phyloP scores from a whole-genome alignment of 2,797 vertebrate species.

The Myioborus miniatus region DNA sequence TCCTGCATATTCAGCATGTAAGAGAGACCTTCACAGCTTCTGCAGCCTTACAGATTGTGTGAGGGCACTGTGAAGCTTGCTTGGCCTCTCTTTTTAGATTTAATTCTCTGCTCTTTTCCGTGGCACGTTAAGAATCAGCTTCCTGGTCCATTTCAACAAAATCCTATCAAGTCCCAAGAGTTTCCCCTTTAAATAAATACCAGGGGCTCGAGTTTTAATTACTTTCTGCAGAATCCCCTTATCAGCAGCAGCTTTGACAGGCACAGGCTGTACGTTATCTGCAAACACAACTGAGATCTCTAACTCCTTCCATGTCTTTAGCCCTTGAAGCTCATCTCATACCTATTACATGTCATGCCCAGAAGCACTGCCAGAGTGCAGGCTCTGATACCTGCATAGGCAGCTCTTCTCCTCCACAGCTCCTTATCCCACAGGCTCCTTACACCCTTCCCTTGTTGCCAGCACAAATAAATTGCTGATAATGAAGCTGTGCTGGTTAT shows the following conservation, averaged over 20 bases:
- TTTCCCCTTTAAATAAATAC: slow-evolving; percentile 44
- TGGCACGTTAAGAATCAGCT: neutral
- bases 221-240: slow-evolving; percentile 63
- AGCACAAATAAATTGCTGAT: neutral
- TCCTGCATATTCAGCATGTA: neutral
- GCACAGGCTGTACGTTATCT: neutral
- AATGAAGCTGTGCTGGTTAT: neutral
- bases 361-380: neutral
- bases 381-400: neutral
- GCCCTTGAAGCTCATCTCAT: slow-evolving; percentile 35
- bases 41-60: neutral
- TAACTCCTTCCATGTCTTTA: slow-evolving; percentile 3
- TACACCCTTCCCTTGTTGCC: neutral
- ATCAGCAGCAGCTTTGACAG: slow-evolving; percentile 56
- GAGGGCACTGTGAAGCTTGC: neutral
- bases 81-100: neutral
- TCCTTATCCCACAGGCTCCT: neutral
- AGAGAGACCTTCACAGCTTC: slow-evolving; percentile 13
- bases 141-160: slow-evolving; percentile 56
- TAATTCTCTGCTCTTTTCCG: neutral
- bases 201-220: slow-evolving; percentile 56
- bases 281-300: slow-evolving; percentile 50
- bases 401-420: neutral
- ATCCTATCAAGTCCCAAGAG: slow-evolving; percentile 43
- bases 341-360: neutral